Evolutionary conservation across 2,888 invertebrate species (phyloP).

Genomic region (Brachycybe producta): DNA sequence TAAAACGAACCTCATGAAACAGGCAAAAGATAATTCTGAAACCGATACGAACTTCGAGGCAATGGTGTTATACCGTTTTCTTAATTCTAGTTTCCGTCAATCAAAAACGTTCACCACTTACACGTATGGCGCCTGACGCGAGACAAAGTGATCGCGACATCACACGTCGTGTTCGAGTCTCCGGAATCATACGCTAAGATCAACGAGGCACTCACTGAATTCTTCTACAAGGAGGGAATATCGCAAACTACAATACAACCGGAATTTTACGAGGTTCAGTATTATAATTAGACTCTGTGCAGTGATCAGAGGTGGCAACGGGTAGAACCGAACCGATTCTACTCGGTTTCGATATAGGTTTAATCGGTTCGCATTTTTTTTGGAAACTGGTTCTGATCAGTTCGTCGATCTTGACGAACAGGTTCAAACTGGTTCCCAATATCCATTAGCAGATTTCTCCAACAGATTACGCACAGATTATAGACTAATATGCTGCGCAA

Average conservation of each 20-base stretch:
- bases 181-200: constrained; percentile 37
- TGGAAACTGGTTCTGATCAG: too few species aligned
- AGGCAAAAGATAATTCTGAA: constrained; percentile 25
- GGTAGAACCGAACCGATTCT: too few species aligned
- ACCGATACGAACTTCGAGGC: too few species aligned
- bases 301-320: too few species aligned
- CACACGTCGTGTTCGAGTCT: constrained; percentile 61
- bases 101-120: constrained; percentile 67
- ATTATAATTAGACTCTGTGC: not conserved
- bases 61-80: not conserved
- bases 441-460: too few species aligned
- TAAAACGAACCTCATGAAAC: constrained; percentile 47
- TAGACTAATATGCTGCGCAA: too few species aligned
- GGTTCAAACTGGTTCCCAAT: too few species aligned
- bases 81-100: constrained; percentile 46
- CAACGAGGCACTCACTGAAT: constrained; percentile 72
- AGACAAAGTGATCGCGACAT: constrained; percentile 66
- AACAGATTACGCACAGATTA: too few species aligned
- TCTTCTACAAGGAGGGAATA: constrained; percentile 72
- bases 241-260: constrained; percentile 75
- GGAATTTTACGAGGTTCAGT: constrained; percentile 45
- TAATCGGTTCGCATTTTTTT: not conserved
- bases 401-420: too few species aligned
- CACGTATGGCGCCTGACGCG: constrained; percentile 80
- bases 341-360: too few species aligned